Conservation (phyloP, 1,140 invertebrate species). For the Notospermus geniculatus region DNA sequence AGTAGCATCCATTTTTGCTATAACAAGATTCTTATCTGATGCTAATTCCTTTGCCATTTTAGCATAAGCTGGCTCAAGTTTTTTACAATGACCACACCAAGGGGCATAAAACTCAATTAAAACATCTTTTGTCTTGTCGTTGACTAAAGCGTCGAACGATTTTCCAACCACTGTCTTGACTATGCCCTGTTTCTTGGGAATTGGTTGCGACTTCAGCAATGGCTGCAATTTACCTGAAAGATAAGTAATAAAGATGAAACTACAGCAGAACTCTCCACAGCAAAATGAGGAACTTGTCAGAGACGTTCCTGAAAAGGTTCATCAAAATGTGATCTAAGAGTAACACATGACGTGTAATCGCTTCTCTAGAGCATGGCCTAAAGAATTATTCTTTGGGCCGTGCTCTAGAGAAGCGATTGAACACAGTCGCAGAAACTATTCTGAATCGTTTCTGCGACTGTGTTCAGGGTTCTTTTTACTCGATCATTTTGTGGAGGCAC, state of each 20-base stretch:
- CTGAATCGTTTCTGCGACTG: too few species aligned
- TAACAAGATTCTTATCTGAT: constrained; percentile 79
- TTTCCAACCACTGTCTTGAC: constrained; percentile 91
- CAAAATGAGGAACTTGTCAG: neutral
- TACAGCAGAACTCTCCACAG: neutral
- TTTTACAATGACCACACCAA: constrained; percentile 98
- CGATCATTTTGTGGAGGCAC: too few species aligned
- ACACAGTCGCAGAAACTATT: too few species aligned
- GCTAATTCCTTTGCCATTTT: constrained; percentile 87
- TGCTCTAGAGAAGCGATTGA: too few species aligned
- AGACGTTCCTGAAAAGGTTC: neutral
- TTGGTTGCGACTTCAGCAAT: constrained; percentile 89
- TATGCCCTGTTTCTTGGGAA: constrained; percentile 83
- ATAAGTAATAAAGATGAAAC: constrained; percentile 13
- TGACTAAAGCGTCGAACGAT: constrained; percentile 93
- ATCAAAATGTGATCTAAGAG: neutral
- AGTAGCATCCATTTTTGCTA: constrained; percentile 98
- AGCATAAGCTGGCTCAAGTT: constrained; percentile 90
- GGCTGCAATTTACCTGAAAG: constrained; percentile 70
- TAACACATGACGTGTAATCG: too few species aligned
- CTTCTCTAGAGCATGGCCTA: too few species aligned
- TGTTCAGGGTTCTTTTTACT: too few species aligned
- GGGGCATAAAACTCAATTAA: constrained; percentile 96
- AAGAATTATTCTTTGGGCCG: too few species aligned
- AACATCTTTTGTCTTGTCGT: constrained; percentile 86